These are phyloP conservation scores for Saccopteryx leptura DNA, from an alignment of 2,113 vertebrate genomes.

Conservation along the genomic window DNA sequence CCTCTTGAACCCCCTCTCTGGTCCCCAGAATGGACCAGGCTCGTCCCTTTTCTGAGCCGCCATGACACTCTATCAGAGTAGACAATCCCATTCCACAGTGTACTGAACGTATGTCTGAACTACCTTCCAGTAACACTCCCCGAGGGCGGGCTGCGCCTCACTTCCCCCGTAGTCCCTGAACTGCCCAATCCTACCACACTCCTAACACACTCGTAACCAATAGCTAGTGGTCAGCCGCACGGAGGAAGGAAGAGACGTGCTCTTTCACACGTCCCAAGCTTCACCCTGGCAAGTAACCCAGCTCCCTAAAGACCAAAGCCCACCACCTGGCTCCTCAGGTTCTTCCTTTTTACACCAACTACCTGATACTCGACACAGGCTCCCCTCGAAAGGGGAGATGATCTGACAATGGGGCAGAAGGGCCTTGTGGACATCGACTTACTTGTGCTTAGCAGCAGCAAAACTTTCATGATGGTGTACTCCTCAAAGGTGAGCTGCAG, in stretches of 20 bases:
- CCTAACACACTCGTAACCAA: neutral
- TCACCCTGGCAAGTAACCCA: neutral
- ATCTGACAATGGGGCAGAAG: neutral
- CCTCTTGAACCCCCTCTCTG: fast-evolving
- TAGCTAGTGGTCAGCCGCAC: neutral
- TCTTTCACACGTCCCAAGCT: neutral
- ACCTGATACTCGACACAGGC: neutral
- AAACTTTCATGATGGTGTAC: slow-evolving; percentile 98
- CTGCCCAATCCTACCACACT: neutral
- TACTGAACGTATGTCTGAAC: neutral
- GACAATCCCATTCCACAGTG: neutral
- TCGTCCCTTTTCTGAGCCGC: neutral
- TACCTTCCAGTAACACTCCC: neutral
- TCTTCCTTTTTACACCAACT: neutral
- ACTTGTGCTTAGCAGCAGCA: slow-evolving; percentile 99
- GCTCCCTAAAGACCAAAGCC: neutral
- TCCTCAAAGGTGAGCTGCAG: slow-evolving; percentile 98
- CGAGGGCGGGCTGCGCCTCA: neutral
- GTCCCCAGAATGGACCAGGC: neutral
- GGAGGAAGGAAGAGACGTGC: neutral
- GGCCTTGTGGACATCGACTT: neutral
- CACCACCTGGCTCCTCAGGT: neutral
- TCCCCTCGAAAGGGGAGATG: neutral
- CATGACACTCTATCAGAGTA: fast-evolving
- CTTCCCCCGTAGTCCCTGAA: neutral